Percentiles rank a stretch among this genome's conserved stretches.
These are phyloP conservation scores for Eurois occulta DNA, from an alignment of 2,888 invertebrate species.

Conservation along the genomic window DNA sequence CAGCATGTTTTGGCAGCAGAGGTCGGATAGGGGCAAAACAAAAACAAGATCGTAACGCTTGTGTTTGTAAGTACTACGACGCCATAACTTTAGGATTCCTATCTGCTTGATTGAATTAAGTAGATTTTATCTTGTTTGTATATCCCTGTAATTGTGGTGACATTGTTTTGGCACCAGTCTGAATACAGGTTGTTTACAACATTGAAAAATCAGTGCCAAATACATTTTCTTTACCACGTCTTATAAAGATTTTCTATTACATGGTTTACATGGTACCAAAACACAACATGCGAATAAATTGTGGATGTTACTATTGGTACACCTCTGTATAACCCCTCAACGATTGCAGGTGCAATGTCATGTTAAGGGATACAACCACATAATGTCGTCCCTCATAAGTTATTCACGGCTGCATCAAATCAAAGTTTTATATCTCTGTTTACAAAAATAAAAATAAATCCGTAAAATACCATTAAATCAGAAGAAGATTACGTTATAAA, in stretches of 20 bases:
- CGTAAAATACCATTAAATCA: slow-evolving; percentile 23
- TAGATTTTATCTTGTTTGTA: slow-evolving; percentile 30
- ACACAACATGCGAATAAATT: background rate
- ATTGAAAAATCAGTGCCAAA: background rate
- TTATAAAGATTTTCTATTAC: background rate
- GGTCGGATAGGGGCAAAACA: slow-evolving; percentile 9
- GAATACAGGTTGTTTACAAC: background rate
- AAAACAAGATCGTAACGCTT: slow-evolving; percentile 35
- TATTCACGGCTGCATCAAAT: background rate
- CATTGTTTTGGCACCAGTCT: slow-evolving; percentile 16
- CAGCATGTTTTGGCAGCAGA: slow-evolving; percentile 22
- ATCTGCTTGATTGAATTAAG: slow-evolving; percentile 47
- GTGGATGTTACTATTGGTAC: background rate
- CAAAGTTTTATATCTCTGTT: slow-evolving; percentile 15
- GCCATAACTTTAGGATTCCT: slow-evolving; percentile 25
- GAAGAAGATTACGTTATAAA: slow-evolving; percentile 39
- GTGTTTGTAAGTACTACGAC: slow-evolving; percentile 3
- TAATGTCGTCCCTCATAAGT: background rate
- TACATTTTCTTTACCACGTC: background rate
- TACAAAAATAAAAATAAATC: slow-evolving; percentile 23
- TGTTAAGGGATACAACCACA: background rate
- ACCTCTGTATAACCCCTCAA: background rate
- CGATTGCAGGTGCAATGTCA: background rate
- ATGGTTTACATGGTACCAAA: background rate
- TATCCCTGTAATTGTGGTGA: background rate